Percentiles rank a stretch among this genome's conserved stretches.
Conservation (phyloP, 2,797 vertebrate genomes). For the Apodemus agrarius region DNA sequence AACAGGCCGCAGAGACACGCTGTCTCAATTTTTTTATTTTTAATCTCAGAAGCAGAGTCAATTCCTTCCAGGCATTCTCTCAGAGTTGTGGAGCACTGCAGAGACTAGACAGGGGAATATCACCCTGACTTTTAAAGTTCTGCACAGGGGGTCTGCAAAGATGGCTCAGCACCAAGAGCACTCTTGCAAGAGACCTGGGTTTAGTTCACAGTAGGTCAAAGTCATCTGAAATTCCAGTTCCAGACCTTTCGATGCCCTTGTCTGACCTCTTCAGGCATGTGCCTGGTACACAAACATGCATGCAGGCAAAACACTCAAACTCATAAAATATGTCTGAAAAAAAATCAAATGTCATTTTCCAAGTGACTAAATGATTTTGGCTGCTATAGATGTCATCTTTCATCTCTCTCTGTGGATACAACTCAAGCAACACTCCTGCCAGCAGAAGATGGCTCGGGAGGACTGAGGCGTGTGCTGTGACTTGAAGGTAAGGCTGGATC, state of each 20-base stretch:
- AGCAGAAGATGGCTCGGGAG: background rate
- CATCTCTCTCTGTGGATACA: background rate
- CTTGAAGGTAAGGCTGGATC: background rate
- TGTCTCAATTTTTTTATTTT: background rate
- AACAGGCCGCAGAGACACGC: background rate
- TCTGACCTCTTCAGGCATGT: background rate
- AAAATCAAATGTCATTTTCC: background rate
- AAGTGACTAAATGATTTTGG: background rate
- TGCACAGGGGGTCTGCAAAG: background rate
- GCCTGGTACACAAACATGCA: background rate
- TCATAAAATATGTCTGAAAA: background rate
- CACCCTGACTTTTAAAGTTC: background rate
- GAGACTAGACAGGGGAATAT: background rate
- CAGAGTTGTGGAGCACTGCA: background rate
- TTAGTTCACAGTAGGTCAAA: background rate
- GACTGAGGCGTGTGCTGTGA: background rate
- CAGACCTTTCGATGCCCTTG: background rate
- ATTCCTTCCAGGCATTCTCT: background rate
- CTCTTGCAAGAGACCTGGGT: background rate
- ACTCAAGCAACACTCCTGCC: background rate
- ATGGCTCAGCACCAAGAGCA: background rate
- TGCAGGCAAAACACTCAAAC: background rate
- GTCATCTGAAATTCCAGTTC: background rate
- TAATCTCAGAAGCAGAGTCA: background rate
- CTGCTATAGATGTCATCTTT: background rate